Percentiles rank a stretch among this genome's conserved stretches.
phyloP scores from a whole-genome alignment of 1,140 invertebrate genomes.

The Diuraphis noxia region DNA sequence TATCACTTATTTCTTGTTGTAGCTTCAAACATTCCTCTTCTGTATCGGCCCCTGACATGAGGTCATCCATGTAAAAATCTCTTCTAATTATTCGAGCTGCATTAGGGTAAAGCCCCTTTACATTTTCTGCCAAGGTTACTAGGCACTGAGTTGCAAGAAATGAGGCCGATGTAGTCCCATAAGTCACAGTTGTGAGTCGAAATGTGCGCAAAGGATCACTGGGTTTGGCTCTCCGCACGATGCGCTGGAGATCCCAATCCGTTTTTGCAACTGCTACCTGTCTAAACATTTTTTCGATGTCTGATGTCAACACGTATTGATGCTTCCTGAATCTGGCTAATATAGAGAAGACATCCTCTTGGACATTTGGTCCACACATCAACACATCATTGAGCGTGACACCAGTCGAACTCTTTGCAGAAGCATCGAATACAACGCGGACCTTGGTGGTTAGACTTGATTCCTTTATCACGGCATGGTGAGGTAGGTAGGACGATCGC shows the following conservation, averaged over 20 bases:
- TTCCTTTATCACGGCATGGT: constrained; percentile 58
- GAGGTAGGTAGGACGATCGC: constrained; percentile 56
- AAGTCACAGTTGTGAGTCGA: too few species aligned
- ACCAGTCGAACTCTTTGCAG: constrained; percentile 55
- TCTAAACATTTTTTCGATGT: constrained; percentile 56
- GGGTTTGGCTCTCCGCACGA: constrained; percentile 57
- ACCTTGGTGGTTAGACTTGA: neutral
- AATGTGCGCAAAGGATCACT: constrained; percentile 57
- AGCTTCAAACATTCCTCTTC: too few species aligned
- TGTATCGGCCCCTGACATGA: neutral
- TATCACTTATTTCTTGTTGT: too few species aligned
- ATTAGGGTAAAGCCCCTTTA: constrained; percentile 55
- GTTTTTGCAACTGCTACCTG: constrained; percentile 57
- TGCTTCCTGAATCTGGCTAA: constrained; percentile 58
- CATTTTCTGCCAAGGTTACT: constrained; percentile 59
- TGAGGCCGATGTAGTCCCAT: constrained; percentile 58
- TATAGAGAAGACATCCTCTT: constrained; percentile 58
- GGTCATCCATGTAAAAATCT: too few species aligned
- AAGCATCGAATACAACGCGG: constrained; percentile 60
- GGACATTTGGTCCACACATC: constrained; percentile 56
- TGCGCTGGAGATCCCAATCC: constrained; percentile 57
- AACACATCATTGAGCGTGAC: constrained; percentile 59
- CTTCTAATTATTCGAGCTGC: constrained; percentile 29
- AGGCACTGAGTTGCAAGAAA: constrained; percentile 59
- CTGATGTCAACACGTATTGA: constrained; percentile 58